These are phyloP conservation scores for Epinephelus awoara DNA, from an alignment of 2,797 vertebrate species.

Conservation along the genomic window DNA sequence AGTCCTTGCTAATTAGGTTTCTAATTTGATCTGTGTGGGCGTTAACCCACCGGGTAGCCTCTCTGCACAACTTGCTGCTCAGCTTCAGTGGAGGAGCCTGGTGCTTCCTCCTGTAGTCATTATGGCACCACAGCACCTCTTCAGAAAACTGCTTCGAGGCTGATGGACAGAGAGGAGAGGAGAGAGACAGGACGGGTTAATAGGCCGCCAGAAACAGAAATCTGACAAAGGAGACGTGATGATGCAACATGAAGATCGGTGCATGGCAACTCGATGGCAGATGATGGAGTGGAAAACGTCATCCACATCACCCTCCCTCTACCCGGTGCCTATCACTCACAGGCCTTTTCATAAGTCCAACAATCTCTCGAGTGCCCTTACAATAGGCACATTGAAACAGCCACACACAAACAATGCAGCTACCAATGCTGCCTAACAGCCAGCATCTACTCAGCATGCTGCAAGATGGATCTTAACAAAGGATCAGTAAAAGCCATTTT, in stretches of 20 bases:
- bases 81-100: constrained; percentile 93
- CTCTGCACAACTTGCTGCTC: constrained; percentile 91
- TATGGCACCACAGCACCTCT: constrained; percentile 93
- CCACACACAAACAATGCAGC: constrained; percentile 49
- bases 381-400: constrained; percentile 78
- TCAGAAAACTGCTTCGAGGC: constrained; percentile 94
- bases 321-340: constrained; percentile 80
- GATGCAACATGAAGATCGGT: constrained; percentile 39
- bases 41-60: constrained; percentile 91
- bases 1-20: constrained; percentile 51
- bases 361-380: constrained; percentile 53
- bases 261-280: constrained; percentile 40
- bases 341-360: constrained; percentile 65
- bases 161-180: constrained; percentile 56
- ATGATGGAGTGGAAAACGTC: constrained; percentile 61
- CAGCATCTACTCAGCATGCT: constrained; percentile 15
- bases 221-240: constrained; percentile 26
- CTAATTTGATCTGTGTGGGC: constrained; percentile 58
- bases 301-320: constrained; percentile 31
- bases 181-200: constrained; percentile 30
- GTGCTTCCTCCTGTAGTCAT: constrained; percentile 93
- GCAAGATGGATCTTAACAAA: constrained; percentile 21
- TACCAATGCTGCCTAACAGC: constrained; percentile 11
- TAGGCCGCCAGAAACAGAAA: constrained; percentile 21
- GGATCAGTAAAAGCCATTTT: constrained; percentile 11